These are phyloP conservation scores for Timandra comae DNA, from an alignment of 2,888 invertebrate species.

Conservation along the genomic window DNA sequence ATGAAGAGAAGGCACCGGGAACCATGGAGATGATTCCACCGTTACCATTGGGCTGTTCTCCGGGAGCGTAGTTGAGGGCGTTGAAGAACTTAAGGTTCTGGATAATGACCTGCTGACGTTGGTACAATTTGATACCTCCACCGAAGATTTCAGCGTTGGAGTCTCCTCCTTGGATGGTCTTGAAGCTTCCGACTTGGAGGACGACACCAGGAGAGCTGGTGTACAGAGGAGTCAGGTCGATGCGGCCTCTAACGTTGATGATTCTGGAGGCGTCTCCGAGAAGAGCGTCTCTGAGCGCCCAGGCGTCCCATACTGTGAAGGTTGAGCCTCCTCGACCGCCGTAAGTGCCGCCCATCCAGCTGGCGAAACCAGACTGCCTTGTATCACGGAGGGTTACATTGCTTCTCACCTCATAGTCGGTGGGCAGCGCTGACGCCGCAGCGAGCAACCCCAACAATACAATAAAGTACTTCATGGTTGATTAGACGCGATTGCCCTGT, in stretches of 20 bases:
- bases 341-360: neutral
- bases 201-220: neutral
- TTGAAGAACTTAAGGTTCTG: conserved; percentile 12
- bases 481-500: too few species aligned
- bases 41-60: conserved; percentile 12
- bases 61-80: conserved; percentile 11
- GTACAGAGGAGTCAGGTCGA: neutral
- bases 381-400: neutral
- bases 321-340: neutral
- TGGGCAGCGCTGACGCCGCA: neutral
- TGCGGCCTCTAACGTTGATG: neutral
- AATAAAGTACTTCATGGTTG: neutral
- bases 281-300: neutral
- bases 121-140: neutral
- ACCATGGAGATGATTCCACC: conserved; percentile 10
- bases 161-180: neutral
- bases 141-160: neutral
- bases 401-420: neutral
- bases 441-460: neutral
- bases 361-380: neutral
- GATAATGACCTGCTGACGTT: conserved; percentile 7
- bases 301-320: neutral
- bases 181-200: neutral
- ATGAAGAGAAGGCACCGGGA: conserved; percentile 7
- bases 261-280: neutral